Conservation (phyloP, 2,888 invertebrate species). For the Julus scanicus region DNA sequence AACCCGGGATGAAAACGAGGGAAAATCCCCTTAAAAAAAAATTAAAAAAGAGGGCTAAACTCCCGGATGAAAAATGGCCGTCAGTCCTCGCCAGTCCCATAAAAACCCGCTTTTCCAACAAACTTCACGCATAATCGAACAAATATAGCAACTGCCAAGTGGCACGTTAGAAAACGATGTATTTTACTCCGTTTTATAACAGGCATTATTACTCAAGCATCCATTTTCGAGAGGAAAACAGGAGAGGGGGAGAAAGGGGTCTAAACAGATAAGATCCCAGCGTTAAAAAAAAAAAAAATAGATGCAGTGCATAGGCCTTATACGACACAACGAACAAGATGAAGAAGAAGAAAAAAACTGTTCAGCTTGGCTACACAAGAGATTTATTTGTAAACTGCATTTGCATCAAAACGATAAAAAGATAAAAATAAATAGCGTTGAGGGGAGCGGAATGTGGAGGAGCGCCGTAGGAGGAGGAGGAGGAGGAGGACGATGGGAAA, state of each 20-base stretch:
- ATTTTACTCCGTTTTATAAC: conserved; percentile 38
- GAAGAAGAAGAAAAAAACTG: background rate
- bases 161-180: conserved; percentile 24
- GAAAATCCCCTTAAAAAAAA: background rate
- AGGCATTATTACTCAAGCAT: conserved; percentile 34
- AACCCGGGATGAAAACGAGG: background rate
- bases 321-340: background rate
- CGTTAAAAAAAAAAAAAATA: background rate
- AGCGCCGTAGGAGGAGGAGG: background rate
- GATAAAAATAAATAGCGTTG: conserved; percentile 21
- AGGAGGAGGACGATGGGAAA: background rate
- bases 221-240: conserved; percentile 34
- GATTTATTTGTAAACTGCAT: conserved; percentile 43
- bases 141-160: conserved; percentile 47
- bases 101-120: background rate
- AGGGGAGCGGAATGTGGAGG: conserved; percentile 28
- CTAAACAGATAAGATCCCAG: conserved; percentile 3
- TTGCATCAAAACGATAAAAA: conserved; percentile 45
- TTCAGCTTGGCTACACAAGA: conserved; percentile 43
- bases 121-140: conserved; percentile 47
- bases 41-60: background rate
- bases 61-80: conserved; percentile 19
- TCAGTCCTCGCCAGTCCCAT: background rate
- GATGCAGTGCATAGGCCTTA: background rate
- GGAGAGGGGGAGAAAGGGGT: conserved; percentile 27